Base-by-base conservation (phyloP, 1,140 invertebrate genomes). In the Ladona fulva region DNA sequence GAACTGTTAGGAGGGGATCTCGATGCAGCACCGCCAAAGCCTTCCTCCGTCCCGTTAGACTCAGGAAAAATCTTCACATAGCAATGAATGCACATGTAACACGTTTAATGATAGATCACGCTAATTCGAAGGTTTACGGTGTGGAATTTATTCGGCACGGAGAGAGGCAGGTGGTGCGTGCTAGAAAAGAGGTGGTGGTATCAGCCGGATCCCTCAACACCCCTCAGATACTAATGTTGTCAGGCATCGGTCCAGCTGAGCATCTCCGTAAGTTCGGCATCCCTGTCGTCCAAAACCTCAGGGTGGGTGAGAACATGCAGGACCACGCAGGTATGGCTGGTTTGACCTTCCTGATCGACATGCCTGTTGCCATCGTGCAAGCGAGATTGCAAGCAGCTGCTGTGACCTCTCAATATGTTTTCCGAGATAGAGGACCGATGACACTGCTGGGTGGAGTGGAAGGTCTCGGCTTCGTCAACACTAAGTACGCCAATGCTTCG, bases 11-110 rank as follows among this genome's bases (percentile, higher is more conserved):
- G 79, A 85, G 93, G 74, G 95, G 95, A 0, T 92, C 90, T 0
- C 87, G 97, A 75, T 98, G 96, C 83, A 96, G 93, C 79, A 95
- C 95, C 10, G 93, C 95, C 0, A 95, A 95, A 85, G 95, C 94
- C 0, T 97, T 97, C 81, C 83, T 97, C 7, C 86, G 93, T 79
- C 94, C 95, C 10, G 90, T 93, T 0, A 85, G 93, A 25, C 86
- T 91, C 19, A 86, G 95, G 11, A 87, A 85, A 78, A 98, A 97
- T 83, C 85, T 98, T 6, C 92, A 95, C 82, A 87, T 92, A 6
- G 92, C 92, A 0, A 87, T 94, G 84, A 94, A 90, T 82, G 90
- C 92, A 8, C 94, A 94, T 80, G 93, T 91, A 0, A 92, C 90
- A 0, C 89, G 88, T 83, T 82, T 95, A 0, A 81, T 93, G 11